A percentile compares a stretch with the other conserved stretches of the same genome.
Evolutionary conservation across 2,113 vertebrate species (phyloP).

Genomic region (Recurvirostra avosetta): DNA sequence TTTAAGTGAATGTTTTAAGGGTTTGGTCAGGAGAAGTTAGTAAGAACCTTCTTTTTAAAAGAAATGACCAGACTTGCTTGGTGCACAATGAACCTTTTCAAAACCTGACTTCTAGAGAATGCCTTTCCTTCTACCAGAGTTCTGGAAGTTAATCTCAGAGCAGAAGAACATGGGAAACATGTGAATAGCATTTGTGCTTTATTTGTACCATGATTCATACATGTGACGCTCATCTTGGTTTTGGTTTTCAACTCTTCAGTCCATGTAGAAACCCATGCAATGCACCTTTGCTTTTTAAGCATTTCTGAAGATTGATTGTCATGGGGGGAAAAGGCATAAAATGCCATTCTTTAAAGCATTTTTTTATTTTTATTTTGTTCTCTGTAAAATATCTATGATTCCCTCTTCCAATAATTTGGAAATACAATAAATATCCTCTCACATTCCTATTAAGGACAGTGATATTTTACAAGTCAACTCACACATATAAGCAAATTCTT

Average conservation of each 20-base stretch:
- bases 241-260: neutral
- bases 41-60: neutral
- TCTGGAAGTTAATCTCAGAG: neutral
- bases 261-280: neutral
- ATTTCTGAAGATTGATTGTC: neutral
- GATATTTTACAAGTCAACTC: neutral
- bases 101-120: neutral
- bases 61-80: neutral
- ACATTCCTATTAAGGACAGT: neutral
- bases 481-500: neutral
- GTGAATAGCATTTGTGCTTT: neutral
- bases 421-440: neutral
- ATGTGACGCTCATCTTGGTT: neutral
- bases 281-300: neutral
- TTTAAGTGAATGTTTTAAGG: neutral
- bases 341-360: neutral
- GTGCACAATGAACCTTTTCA: neutral
- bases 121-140: neutral
- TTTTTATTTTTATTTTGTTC: neutral
- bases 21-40: neutral
- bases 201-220: neutral
- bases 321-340: neutral
- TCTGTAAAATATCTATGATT: neutral
- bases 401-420: neutral
- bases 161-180: neutral